A percentile compares a stretch with the other conserved stretches of the same genome.
phyloP scores from a whole-genome alignment of 2,797 vertebrate species.

The Acipenser oxyrinchus region DNA sequence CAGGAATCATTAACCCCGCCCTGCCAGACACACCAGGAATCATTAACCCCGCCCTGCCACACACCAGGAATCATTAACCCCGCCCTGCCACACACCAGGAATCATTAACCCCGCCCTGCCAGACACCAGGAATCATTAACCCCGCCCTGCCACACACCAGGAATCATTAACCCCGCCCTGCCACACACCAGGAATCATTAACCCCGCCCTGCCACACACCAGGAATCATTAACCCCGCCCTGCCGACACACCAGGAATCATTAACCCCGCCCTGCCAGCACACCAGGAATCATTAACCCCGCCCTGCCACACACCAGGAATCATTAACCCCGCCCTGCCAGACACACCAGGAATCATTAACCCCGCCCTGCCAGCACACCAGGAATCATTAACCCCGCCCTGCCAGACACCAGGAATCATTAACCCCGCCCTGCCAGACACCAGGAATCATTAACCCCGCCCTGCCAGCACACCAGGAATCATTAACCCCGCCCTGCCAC shows the following conservation, averaged over 20 bases:
- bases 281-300: background rate
- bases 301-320: background rate
- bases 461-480: background rate
- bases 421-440: background rate
- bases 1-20: no score
- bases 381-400: constrained; percentile 19
- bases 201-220: background rate
- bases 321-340: background rate
- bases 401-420: background rate
- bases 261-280: background rate
- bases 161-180: background rate
- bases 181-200: background rate
- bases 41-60: no score
- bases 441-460: background rate
- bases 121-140: background rate
- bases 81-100: background rate
- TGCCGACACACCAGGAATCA: background rate
- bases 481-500: background rate
- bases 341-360: constrained; percentile 32
- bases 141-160: background rate
- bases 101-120: background rate
- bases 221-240: background rate
- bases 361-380: constrained; percentile 38
- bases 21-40: background rate
- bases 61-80: background rate